A percentile compares a stretch with the other conserved stretches of the same genome.
Conservation (phyloP, 2,888 invertebrate genomes). For the Idaea biselata region DNA sequence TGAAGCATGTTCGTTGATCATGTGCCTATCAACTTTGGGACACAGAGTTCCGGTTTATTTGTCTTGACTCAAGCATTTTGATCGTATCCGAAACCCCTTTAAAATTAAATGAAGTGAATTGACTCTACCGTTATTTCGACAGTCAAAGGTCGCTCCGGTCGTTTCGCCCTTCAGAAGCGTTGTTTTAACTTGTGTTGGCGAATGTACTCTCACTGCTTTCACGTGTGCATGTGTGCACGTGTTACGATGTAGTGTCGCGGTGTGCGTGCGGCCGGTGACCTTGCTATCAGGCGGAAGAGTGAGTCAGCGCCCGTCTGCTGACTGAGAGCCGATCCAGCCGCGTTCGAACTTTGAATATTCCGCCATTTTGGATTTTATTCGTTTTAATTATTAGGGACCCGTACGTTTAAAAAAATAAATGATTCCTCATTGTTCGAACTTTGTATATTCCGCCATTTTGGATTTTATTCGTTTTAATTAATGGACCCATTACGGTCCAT, state of each 20-base stretch:
- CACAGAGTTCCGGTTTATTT: neutral
- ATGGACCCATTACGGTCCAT: no score
- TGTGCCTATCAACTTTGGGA: no score
- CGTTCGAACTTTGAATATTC: slow-evolving; percentile 14
- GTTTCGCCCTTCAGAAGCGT: slow-evolving; percentile 7
- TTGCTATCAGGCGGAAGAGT: slow-evolving; percentile 81
- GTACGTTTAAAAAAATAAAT: no score
- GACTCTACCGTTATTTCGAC: neutral
- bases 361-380: slow-evolving; percentile 11
- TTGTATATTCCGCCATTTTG: slow-evolving; percentile 11
- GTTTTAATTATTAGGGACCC: slow-evolving; percentile 7
- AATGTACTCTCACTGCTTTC: slow-evolving; percentile 78
- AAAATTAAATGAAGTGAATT: neutral
- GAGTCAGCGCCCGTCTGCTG: slow-evolving; percentile 73
- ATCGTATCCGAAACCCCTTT: neutral
- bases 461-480: slow-evolving; percentile 7
- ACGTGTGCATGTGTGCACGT: slow-evolving; percentile 45
- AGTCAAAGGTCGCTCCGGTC: neutral
- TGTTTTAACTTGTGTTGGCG: slow-evolving; percentile 36
- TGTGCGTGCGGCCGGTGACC: slow-evolving; percentile 76
- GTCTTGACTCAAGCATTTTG: neutral
- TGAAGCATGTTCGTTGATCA: no score
- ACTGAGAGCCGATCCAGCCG: slow-evolving; percentile 32
- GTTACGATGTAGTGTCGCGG: slow-evolving; percentile 26
- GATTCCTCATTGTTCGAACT: no score